These are phyloP conservation scores for Hippocampus guttulatus DNA, from an alignment of 2,113 vertebrate genomes.

Conservation along the genomic window DNA sequence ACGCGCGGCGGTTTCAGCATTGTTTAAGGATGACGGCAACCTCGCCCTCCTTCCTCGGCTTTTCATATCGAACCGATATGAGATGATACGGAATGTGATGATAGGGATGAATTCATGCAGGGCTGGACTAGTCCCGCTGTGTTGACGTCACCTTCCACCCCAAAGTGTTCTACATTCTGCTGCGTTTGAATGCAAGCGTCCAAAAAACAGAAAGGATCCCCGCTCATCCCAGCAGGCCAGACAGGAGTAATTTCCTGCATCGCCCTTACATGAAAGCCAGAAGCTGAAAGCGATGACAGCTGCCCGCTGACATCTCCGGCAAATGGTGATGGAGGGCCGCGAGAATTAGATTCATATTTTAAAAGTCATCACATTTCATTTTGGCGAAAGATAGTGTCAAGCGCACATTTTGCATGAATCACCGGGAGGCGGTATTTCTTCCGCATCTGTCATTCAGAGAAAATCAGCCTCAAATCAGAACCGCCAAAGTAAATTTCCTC, in stretches of 20 bases:
- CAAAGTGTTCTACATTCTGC: no score
- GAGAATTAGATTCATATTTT: constrained; percentile 56
- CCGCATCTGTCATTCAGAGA: constrained; percentile 55
- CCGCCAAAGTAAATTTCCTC: constrained; percentile 33
- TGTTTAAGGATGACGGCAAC: constrained; percentile 15
- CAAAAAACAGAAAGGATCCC: constrained; percentile 13
- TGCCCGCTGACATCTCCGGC: constrained; percentile 40
- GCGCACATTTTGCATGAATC: constrained; percentile 59
- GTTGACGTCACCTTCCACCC: not conserved
- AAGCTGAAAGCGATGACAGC: constrained; percentile 58
- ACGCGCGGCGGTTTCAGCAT: not conserved
- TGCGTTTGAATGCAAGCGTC: not conserved
- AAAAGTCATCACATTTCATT: constrained; percentile 50
- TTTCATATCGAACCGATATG: constrained; percentile 33
- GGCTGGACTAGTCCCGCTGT: not conserved
- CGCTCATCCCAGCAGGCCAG: constrained; percentile 19
- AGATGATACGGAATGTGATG: constrained; percentile 32
- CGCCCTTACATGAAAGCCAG: constrained; percentile 58
- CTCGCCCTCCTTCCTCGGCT: not conserved
- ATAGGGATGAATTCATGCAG: constrained; percentile 10
- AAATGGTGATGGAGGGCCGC: constrained; percentile 23
- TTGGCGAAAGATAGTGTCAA: constrained; percentile 37
- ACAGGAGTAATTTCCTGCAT: constrained; percentile 62
- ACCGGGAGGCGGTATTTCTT: constrained; percentile 38
- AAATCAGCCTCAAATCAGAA: constrained; percentile 40